Evolutionary conservation across 2,797 vertebrate genomes (phyloP).

Genomic region (Pelodytes ibericus): DNA sequence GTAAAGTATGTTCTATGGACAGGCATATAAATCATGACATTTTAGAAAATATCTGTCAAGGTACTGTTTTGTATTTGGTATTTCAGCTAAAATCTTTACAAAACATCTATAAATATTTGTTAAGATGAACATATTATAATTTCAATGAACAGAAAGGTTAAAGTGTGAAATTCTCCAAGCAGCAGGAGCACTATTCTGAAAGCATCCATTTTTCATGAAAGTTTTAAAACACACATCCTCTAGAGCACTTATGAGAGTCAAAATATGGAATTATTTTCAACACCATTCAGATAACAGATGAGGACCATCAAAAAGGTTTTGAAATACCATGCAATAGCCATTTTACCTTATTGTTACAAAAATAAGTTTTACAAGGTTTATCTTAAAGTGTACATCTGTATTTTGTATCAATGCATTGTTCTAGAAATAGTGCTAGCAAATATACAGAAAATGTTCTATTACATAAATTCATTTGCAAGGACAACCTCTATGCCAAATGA

Average conservation of each 20-base stretch:
- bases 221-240: conserved; percentile 42
- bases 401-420: too few relatives aligned
- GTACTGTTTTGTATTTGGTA: neutral
- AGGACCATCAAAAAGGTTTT: conserved; percentile 47
- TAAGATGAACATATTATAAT: conserved; percentile 33
- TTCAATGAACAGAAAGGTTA: conserved; percentile 37
- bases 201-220: conserved; percentile 45
- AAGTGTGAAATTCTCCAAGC: conserved; percentile 29
- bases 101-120: conserved; percentile 28
- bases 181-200: conserved; percentile 48
- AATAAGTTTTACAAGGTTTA: too few relatives aligned
- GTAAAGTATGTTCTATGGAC: conserved; percentile 21
- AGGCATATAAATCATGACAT: conserved; percentile 21
- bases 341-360: too few relatives aligned
- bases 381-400: too few relatives aligned
- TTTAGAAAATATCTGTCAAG: conserved; percentile 10
- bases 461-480: too few relatives aligned
- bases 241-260: conserved; percentile 57
- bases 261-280: conserved; percentile 56
- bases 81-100: too few relatives aligned
- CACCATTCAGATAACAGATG: conserved; percentile 48
- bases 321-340: conserved; percentile 6
- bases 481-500: too few relatives aligned
- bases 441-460: too few relatives aligned
- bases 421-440: too few relatives aligned